Evolutionary conservation across 2,113 vertebrate species (phyloP), one percentile per base, ranked within the genome.

Genomic region (Cyrtonyx montezumae): DNA sequence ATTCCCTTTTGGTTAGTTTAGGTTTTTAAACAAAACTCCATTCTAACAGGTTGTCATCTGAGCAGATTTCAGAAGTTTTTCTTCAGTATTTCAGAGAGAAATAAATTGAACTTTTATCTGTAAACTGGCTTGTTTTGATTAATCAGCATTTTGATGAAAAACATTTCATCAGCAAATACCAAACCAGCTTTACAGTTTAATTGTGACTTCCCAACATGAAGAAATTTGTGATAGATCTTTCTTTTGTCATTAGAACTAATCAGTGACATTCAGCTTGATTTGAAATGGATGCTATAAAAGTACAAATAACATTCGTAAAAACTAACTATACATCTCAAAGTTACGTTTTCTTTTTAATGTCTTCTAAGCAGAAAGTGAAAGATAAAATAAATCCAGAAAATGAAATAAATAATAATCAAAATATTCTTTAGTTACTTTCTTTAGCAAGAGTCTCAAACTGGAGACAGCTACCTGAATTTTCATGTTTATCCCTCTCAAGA

Each of bases 251-350:
- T 76, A 73, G 42, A 81, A 79, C 18, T 95, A 88, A 94, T 81
- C 79, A 88, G 48, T 28, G 30, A 92, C 56, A 93, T 95, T 74
- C 56, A 73, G 91, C 66, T 84, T 85, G 82, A 93, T 88, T 89
- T 96, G 94, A 96, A 95, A 76, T 95, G 58, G 56, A 40, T 70
- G 46, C 32, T 88, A 36, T 74, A 91, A 89, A 92, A 94, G 32
- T 71, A 78, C 61, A 92, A 84, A 95, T 92, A 91, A 80, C 46
- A 56, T 49, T 81, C 65, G 36, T 26, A 87, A n/a, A 40, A 83
- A 43, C 40, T 34, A 53, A 83, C 61, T 87, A 93, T 59, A 51
- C 56, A 80, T 91, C 92, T 96, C 82, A 80, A 95, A 94, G 55
- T 21, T 43, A 23, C 18, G 6, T 43, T 61, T 61, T 7, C 73